These are phyloP conservation scores for Embiotoca jacksoni DNA, from an alignment of 2,113 vertebrate species.

Conservation along the genomic window DNA sequence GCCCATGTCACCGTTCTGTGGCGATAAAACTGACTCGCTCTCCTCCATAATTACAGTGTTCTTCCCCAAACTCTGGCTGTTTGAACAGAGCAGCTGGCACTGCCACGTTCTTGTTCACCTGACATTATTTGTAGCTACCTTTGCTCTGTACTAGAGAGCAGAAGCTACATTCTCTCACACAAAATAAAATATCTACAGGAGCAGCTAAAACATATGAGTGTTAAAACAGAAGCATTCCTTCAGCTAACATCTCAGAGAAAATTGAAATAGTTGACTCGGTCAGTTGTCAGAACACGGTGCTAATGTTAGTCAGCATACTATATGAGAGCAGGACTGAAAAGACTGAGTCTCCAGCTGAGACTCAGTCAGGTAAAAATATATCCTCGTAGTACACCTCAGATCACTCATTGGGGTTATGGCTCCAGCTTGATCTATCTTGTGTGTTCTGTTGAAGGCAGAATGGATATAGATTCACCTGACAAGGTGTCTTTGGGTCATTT, in stretches of 20 bases:
- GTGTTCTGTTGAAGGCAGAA: too few relatives aligned
- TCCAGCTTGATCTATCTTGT: too few relatives aligned
- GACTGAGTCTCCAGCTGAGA: too few relatives aligned
- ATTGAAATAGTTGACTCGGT: not conserved
- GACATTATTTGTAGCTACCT: conserved; percentile 5
- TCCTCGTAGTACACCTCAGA: too few relatives aligned
- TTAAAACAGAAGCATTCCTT: not conserved
- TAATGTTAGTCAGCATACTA: too few relatives aligned
- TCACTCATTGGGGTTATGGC: too few relatives aligned
- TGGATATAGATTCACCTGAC: too few relatives aligned
- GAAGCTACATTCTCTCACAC: not conserved
- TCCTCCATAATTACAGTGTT: conserved; percentile 8
- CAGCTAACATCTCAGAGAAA: not conserved
- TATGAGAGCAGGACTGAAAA: too few relatives aligned
- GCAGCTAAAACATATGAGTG: not conserved
- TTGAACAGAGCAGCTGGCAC: conserved; percentile 3
- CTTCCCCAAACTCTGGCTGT: conserved; percentile 15
- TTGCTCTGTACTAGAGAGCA: not conserved
- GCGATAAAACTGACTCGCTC: conserved; percentile 6
- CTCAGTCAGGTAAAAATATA: too few relatives aligned
- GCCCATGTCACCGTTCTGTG: not conserved
- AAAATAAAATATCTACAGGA: not conserved
- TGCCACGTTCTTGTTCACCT: conserved; percentile 4
- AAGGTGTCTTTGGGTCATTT: too few relatives aligned
- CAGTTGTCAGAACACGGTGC: too few relatives aligned